A percentile compares a stretch with the other conserved stretches of the same genome.
These are phyloP conservation scores for Phytoseiulus persimilis DNA, from an alignment of 2,888 invertebrate genomes.

Conservation along the genomic window DNA sequence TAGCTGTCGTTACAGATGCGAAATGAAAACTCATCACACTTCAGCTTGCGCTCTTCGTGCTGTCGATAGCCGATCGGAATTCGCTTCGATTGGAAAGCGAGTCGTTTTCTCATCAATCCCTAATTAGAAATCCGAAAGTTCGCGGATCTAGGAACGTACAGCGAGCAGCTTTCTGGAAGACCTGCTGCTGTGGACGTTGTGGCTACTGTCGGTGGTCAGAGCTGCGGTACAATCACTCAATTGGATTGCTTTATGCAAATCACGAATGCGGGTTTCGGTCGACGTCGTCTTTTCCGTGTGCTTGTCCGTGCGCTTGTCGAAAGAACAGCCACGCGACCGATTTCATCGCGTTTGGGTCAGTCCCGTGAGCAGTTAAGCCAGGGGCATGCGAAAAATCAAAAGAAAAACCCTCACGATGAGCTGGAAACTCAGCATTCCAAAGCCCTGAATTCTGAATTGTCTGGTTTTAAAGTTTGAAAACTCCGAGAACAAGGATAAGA, in stretches of 20 bases:
- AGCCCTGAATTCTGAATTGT: too few species aligned
- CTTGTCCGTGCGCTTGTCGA: neutral
- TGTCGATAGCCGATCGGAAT: too few species aligned
- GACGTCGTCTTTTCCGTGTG: neutral
- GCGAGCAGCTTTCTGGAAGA: neutral
- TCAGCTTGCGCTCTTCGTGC: too few species aligned
- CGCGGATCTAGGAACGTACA: neutral
- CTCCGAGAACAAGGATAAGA: too few species aligned
- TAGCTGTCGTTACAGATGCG: too few species aligned
- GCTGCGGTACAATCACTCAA: neutral
- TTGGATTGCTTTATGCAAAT: neutral
- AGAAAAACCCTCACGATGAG: too few species aligned
- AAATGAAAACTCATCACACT: too few species aligned
- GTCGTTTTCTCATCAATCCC: too few species aligned
- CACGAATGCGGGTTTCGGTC: neutral
- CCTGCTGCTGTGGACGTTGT: neutral
- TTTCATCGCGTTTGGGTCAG: neutral
- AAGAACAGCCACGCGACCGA: neutral
- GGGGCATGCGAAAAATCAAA: too few species aligned
- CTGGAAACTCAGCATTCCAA: too few species aligned
- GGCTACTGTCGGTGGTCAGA: neutral
- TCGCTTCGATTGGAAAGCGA: too few species aligned
- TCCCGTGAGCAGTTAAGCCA: neutral
- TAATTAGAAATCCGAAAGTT: neutral
- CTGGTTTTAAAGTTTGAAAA: too few species aligned